A percentile compares a stretch with the other conserved stretches of the same genome.
Evolutionary conservation across 2,888 invertebrate species (phyloP).

Genomic region (Byasa hedistus): DNA sequence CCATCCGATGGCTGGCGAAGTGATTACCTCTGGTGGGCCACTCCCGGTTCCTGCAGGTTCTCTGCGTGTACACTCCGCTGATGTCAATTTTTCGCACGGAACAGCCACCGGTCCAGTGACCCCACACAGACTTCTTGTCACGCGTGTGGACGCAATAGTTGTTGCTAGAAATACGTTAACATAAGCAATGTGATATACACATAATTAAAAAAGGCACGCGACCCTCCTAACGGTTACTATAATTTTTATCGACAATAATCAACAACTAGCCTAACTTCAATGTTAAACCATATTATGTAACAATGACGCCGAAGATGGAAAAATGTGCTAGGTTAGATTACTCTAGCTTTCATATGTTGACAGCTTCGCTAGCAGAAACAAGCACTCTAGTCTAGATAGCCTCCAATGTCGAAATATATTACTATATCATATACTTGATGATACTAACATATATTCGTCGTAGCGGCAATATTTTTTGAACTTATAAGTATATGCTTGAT

Average conservation of each 20-base stretch:
- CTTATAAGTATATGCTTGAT: slow-evolving; percentile 44
- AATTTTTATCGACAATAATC: neutral
- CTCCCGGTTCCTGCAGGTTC: slow-evolving; percentile 52
- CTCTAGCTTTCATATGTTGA: too few species aligned
- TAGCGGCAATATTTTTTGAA: slow-evolving; percentile 59
- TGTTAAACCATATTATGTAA: too few species aligned
- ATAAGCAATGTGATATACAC: neutral
- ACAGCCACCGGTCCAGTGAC: slow-evolving; percentile 65
- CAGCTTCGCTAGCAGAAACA: too few species aligned
- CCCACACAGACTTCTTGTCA: slow-evolving; percentile 44
- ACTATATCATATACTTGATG: neutral
- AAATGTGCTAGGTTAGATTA: too few species aligned
- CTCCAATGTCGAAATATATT: neutral
- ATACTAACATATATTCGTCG: slow-evolving; percentile 49
- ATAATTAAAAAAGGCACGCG: neutral
- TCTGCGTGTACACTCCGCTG: slow-evolving; percentile 60
- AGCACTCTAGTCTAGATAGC: too few species aligned
- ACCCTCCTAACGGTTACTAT: neutral
- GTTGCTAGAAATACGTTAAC: neutral
- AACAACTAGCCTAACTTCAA: neutral
- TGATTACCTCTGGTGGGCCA: slow-evolving; percentile 52
- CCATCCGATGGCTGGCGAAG: slow-evolving; percentile 62
- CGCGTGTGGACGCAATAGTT: slow-evolving; percentile 21
- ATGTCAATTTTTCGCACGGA: slow-evolving; percentile 63
- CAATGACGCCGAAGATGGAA: too few species aligned